These are phyloP conservation scores for Oostethus manadensis DNA, from an alignment of 2,113 vertebrate species.

Conservation along the genomic window DNA sequence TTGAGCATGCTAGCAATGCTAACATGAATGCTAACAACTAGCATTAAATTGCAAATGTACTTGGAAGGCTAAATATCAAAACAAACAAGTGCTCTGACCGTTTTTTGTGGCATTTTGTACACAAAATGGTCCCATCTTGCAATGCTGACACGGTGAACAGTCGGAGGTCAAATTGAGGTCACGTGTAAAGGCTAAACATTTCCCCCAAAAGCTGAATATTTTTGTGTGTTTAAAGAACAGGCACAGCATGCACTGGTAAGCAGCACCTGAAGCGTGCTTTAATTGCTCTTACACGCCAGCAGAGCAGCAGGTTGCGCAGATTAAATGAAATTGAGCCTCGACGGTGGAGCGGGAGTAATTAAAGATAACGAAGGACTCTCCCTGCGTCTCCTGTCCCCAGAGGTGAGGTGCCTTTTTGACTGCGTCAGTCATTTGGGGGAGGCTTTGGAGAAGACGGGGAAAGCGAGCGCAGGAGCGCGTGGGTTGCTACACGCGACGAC, in stretches of 20 bases:
- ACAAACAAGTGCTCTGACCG: no score
- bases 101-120: no score
- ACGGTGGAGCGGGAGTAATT: constrained; percentile 67
- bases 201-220: background rate
- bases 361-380: constrained; percentile 70
- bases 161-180: no score
- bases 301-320: constrained; percentile 46
- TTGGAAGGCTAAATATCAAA: no score
- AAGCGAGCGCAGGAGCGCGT: constrained; percentile 11
- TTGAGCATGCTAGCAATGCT: no score
- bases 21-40: no score
- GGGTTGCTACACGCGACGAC: background rate
- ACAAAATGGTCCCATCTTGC: no score
- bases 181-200: no score
- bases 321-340: constrained; percentile 68
- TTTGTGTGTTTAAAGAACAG: background rate
- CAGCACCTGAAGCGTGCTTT: constrained; percentile 41
- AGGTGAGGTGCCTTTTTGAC: constrained; percentile 44
- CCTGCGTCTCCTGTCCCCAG: constrained; percentile 42
- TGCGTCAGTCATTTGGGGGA: constrained; percentile 65
- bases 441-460: constrained; percentile 21
- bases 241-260: no score
- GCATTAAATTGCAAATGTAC: no score
- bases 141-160: no score
- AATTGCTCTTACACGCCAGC: constrained; percentile 62